These are phyloP conservation scores for Hydrozoanthus tunicans DNA, from an alignment of 64 coral and sea anemone genomes.

Conservation along the genomic window DNA sequence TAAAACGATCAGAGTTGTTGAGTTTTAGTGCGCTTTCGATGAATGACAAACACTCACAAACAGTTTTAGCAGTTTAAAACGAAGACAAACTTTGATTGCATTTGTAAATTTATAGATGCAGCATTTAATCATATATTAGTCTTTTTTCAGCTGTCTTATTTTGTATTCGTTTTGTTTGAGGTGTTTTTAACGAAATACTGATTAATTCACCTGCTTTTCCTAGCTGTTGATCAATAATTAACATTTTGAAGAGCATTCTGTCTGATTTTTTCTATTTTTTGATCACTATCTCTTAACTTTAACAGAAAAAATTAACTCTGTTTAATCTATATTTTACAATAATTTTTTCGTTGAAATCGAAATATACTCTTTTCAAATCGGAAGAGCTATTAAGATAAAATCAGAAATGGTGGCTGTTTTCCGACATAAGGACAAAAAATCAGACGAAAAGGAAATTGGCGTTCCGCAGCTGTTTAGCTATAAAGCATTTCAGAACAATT, in stretches of 20 bases:
- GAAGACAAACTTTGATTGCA: background rate
- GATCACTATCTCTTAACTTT: background rate
- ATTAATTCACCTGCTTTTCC: background rate
- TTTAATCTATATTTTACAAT: background rate
- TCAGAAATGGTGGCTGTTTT: background rate
- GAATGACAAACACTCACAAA: too few relatives aligned
- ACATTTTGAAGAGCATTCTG: background rate
- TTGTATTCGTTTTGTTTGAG: background rate
- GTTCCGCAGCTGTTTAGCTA: background rate
- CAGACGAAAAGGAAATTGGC: background rate
- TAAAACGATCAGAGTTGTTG: too few relatives aligned
- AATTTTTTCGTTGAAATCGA: background rate
- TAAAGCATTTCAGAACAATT: background rate
- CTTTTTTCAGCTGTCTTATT: background rate
- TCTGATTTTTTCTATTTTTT: background rate
- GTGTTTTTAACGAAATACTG: background rate
- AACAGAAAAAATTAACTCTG: too few relatives aligned
- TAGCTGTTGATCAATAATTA: background rate
- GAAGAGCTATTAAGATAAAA: conserved; percentile 29
- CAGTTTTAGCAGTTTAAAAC: background rate
- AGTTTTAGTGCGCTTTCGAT: too few relatives aligned
- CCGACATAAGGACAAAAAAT: background rate
- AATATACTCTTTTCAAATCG: background rate
- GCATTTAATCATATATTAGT: background rate
- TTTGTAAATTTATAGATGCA: background rate